Conservation (phyloP, 2,113 vertebrate species). For the Entelurus aequoreus region DNA sequence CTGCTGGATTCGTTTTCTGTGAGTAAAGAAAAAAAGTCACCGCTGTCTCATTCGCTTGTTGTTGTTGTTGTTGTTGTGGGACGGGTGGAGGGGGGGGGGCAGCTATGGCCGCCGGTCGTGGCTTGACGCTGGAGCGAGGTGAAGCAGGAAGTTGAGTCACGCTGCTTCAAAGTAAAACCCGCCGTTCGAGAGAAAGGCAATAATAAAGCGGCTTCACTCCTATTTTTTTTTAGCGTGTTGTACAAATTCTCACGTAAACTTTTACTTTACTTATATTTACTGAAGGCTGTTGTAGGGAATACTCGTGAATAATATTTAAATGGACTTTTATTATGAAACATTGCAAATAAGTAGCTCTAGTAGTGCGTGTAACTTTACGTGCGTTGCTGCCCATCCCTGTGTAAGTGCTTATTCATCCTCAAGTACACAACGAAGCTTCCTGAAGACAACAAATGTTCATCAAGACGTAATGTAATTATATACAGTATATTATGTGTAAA, state of each 20-base stretch:
- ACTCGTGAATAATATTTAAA: neutral
- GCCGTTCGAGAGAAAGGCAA: too few relatives aligned
- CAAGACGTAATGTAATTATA: neutral
- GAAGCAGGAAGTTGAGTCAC: neutral
- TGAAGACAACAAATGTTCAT: neutral
- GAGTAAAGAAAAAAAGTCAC: constrained; percentile 47
- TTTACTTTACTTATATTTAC: too few relatives aligned
- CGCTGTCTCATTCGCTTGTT: constrained; percentile 18
- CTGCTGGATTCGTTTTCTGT: constrained; percentile 62
- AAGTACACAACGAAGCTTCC: constrained; percentile 7
- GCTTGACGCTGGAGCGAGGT: constrained; percentile 5
- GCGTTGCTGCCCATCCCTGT: constrained; percentile 23
- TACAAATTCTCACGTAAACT: too few relatives aligned
- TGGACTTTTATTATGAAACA: constrained; percentile 24
- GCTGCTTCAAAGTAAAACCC: constrained; percentile 36
- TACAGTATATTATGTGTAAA: too few relatives aligned
- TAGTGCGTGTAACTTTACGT: neutral
- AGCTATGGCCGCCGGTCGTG: neutral
- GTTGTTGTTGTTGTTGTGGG: constrained; percentile 3
- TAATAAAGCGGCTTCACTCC: too few relatives aligned
- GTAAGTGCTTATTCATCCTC: constrained; percentile 59
- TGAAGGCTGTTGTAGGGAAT: too few relatives aligned
- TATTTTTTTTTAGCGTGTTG: too few relatives aligned
- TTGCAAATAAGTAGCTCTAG: neutral
- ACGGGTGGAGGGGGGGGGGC: neutral